Evolutionary conservation across 2,888 invertebrate genomes (phyloP), one percentile per base, ranked within the genome.

Genomic region (Ellobium chinense): DNA sequence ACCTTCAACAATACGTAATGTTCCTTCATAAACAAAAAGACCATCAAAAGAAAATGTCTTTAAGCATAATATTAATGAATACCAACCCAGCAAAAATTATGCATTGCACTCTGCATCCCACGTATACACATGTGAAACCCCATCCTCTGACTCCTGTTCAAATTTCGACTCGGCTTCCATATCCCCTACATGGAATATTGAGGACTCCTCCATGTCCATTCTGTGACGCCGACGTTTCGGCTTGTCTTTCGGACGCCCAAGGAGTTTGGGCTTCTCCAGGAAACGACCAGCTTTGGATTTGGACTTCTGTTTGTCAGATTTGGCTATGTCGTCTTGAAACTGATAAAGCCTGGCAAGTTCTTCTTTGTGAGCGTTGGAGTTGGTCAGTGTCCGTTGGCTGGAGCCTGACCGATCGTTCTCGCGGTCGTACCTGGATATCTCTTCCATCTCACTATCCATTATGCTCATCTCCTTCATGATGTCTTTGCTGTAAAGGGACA

Each of bases 401-500:
- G 24, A 14, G 12, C n/a, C 7, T 0, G 46, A 9, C 0, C 9
- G 29, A 3, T 37, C 37, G 0, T 60, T 39, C 1, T 68, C 68
- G 14, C 12, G 34, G 39, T 68, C 77, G 39, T 39, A 78, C 14
- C 34, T 60, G 24, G 78, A 72, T 1, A 79, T 54, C 34, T 79
- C 72, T 9, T 80, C 80, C 73, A 74, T 66, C 27, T 80, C 80
- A 31, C 46, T 56, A n/a, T 74, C 80, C 80, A 80, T 80, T 1
- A 54, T 39, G n/a, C 74, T 80, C 80, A 80, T 80, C 31, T 80
- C 80, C n/a, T 80, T 66, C 73, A 74, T 66, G 46, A 80, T 73
- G 46, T 80, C 80, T 39, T 74, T 73, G 46, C 80, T 74, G 60
- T 66, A 74, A 27, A 54, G 66, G 31, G 80, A 80, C 7, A 74